phyloP scores from a whole-genome alignment of 2,888 invertebrate species.

The Microchrysa polita region DNA sequence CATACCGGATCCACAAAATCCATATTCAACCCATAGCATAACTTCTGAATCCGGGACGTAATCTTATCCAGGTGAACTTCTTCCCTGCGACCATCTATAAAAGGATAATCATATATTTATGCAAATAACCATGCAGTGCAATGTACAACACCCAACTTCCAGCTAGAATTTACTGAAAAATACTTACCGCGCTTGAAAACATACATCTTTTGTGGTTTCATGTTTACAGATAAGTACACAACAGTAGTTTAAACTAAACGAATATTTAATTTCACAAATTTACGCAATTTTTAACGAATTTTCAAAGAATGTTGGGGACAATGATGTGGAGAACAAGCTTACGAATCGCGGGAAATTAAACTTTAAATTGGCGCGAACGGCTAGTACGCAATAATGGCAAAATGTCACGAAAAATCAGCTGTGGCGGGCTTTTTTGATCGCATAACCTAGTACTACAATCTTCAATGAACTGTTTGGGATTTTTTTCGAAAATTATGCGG shows the following conservation, averaged over 20 bases:
- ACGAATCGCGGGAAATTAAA: too few species aligned
- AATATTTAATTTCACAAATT: conserved; percentile 4
- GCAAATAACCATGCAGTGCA: too few species aligned
- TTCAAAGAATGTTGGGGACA: neutral
- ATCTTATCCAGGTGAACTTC: conserved; percentile 97
- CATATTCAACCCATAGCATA: conserved; percentile 95
- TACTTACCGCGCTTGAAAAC: conserved; percentile 65
- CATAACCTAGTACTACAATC: too few species aligned
- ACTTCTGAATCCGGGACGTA: conserved; percentile 91
- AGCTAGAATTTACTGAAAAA: neutral
- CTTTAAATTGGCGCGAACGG: conserved; percentile 29
- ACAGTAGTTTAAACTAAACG: neutral
- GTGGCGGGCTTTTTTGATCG: too few species aligned
- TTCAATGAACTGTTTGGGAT: too few species aligned
- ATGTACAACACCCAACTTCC: too few species aligned
- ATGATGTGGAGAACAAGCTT: conserved; percentile 13
- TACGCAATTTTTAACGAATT: neutral
- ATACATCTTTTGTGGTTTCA: conserved; percentile 61
- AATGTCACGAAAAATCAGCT: too few species aligned
- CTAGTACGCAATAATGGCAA: too few species aligned
- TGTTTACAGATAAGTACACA: too few species aligned
- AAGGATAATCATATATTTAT: too few species aligned
- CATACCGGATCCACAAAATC: conserved; percentile 96
- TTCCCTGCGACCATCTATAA: conserved; percentile 85
- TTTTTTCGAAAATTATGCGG: too few species aligned